These are phyloP conservation scores for Epiblema foenella DNA, from an alignment of 2,888 invertebrate genomes.

Conservation along the genomic window DNA sequence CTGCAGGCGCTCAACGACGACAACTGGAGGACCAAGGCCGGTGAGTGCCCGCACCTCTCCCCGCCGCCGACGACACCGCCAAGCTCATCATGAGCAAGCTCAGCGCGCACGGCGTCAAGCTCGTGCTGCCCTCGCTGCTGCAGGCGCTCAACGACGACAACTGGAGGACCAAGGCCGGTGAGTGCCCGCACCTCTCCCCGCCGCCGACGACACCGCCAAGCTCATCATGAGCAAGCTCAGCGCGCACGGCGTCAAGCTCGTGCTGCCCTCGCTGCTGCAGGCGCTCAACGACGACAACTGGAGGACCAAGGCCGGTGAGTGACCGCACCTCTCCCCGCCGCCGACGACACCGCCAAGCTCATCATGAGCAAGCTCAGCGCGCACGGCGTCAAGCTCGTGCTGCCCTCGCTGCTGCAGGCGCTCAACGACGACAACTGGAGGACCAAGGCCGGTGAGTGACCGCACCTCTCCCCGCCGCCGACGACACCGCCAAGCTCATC, in stretches of 20 bases:
- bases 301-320: slow-evolving; percentile 96
- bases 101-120: slow-evolving; percentile 98
- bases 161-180: slow-evolving; percentile 98
- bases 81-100: slow-evolving; percentile 97
- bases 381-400: slow-evolving; percentile 98
- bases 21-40: slow-evolving; percentile 99
- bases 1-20: slow-evolving; percentile 97
- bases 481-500: slow-evolving; percentile 97
- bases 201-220: slow-evolving; percentile 98
- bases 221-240: slow-evolving; percentile 98
- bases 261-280: slow-evolving; percentile 95
- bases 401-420: slow-evolving; percentile 96
- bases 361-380: slow-evolving; percentile 98
- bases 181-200: too few relatives aligned
- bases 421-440: slow-evolving; percentile 99
- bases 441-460: slow-evolving; percentile 94
- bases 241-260: slow-evolving; percentile 98
- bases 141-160: slow-evolving; percentile 98
- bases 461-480: too few relatives aligned
- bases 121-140: slow-evolving; percentile 96
- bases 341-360: slow-evolving; percentile 97
- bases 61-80: slow-evolving; percentile 98
- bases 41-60: too few relatives aligned
- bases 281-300: slow-evolving; percentile 99
- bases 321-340: too few relatives aligned